A percentile compares a stretch with the other conserved stretches of the same genome.
Evolutionary conservation across 2,888 invertebrate species (phyloP).

Genomic region (Agonopterix arenella): DNA sequence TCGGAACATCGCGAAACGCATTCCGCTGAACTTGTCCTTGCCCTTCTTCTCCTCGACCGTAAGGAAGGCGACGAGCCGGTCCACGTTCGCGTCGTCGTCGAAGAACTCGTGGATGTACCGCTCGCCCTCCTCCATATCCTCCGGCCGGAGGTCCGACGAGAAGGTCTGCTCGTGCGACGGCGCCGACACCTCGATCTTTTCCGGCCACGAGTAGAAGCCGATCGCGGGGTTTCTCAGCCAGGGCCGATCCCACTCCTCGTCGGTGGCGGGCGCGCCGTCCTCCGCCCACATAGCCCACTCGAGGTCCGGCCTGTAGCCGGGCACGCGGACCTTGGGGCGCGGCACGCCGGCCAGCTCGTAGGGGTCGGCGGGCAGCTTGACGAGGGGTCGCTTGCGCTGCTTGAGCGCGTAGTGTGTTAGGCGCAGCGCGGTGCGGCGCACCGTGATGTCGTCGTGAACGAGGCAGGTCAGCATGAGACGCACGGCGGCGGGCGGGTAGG

Average conservation of each 20-base stretch:
- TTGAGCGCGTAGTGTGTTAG: constrained; percentile 80
- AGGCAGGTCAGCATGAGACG: constrained; percentile 80
- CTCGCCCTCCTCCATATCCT: constrained; percentile 80
- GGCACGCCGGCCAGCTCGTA: constrained; percentile 51
- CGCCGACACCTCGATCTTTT: constrained; percentile 80
- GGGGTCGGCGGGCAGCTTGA: constrained; percentile 78
- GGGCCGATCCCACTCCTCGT: constrained; percentile 85
- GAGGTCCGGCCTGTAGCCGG: constrained; percentile 82
- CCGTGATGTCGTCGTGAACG: constrained; percentile 86
- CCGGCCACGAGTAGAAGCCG: constrained; percentile 78
- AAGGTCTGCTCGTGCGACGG: constrained; percentile 80
- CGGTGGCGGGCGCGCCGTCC: constrained; percentile 75
- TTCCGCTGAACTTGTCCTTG: constrained; percentile 85
- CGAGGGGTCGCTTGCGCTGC: constrained; percentile 83
- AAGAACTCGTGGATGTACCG: constrained; percentile 82
- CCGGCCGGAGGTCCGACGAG: constrained; percentile 63
- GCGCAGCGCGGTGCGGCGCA: constrained; percentile 83
- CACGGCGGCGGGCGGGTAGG: constrained; percentile 79
- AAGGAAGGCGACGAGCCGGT: constrained; percentile 82
- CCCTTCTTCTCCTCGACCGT: constrained; percentile 92
- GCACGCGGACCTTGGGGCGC: constrained; percentile 40
- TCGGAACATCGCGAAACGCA: constrained; percentile 84
- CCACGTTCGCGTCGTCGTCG: constrained; percentile 79
- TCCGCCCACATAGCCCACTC: constrained; percentile 84
- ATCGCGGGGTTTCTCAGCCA: constrained; percentile 82